Conservation (phyloP, 2,113 vertebrate genomes). For the Acanthisitta chloris region DNA sequence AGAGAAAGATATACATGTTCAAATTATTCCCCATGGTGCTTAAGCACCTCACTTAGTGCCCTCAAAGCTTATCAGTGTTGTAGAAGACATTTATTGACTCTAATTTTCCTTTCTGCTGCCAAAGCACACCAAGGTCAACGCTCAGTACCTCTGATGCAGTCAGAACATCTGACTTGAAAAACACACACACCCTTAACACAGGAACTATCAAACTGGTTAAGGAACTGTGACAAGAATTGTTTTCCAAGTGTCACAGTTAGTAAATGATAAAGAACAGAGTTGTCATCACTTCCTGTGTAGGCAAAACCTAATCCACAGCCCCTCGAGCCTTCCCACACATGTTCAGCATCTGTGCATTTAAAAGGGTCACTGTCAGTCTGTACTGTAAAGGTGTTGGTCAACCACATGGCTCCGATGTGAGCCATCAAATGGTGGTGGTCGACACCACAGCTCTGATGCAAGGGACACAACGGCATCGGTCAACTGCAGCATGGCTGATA, state of each 20-base stretch:
- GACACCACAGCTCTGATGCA: no score
- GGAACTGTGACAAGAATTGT: not conserved
- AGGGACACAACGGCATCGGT: no score
- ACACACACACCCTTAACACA: conserved; percentile 32
- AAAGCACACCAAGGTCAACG: conserved; percentile 65
- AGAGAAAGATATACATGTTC: conserved; percentile 35
- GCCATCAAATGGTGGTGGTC: no score
- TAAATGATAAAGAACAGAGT: no score
- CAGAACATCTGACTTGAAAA: conserved; percentile 49
- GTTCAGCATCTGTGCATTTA: no score
- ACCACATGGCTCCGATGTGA: no score
- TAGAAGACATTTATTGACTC: conserved; percentile 59
- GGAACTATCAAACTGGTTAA: conserved; percentile 5
- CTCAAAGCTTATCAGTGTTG: conserved; percentile 30
- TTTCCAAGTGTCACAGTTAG: conserved; percentile 8
- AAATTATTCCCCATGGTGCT: conserved; percentile 24
- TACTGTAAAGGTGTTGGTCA: no score
- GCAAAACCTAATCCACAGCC: not conserved
- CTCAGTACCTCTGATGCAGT: conserved; percentile 46
- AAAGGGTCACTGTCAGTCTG: no score
- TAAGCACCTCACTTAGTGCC: conserved; percentile 20
- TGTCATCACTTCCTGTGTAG: not conserved
- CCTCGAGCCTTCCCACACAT: no score
- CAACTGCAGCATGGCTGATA: no score
- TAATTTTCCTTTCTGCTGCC: conserved; percentile 45